Conservation (phyloP, 2,113 vertebrate genomes). For the Apodemus speciosus region DNA sequence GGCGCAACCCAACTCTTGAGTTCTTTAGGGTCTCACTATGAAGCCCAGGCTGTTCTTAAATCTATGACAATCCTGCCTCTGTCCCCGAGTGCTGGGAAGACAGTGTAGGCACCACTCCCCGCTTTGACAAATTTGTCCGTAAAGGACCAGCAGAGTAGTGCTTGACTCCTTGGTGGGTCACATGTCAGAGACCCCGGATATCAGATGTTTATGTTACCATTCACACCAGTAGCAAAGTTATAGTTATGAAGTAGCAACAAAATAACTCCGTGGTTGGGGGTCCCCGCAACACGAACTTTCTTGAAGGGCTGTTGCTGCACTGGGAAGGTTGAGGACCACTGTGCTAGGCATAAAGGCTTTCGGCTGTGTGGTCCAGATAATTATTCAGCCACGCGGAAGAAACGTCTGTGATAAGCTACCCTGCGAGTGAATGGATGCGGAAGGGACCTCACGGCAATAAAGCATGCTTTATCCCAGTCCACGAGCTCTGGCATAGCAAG, state of each 20-base stretch:
- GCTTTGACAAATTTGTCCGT: not conserved
- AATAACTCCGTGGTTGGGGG: no score
- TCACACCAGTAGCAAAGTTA: not conserved
- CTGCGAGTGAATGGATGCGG: not conserved
- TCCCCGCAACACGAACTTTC: no score
- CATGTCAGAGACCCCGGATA: not conserved
- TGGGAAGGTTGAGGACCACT: not conserved
- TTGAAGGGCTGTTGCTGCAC: not conserved
- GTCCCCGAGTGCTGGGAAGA: not conserved
- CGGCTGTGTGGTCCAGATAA: not conserved
- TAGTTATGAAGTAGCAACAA: no score
- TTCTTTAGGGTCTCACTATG: not conserved
- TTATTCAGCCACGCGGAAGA: not conserved
- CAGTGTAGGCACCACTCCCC: not conserved
- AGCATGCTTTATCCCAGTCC: not conserved
- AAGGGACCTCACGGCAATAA: not conserved
- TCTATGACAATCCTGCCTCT: no score
- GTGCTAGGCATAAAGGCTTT: not conserved
- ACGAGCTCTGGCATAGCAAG: not conserved
- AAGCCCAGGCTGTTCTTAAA: not conserved
- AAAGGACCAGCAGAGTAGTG: not conserved
- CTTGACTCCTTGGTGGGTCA: no score
- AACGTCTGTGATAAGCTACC: no score
- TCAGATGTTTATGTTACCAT: not conserved
- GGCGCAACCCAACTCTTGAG: not conserved